A percentile compares a stretch with the other conserved stretches of the same genome.
These are phyloP conservation scores for Limnephilus rhombicus DNA, from an alignment of 2,888 invertebrate species.

Conservation along the genomic window DNA sequence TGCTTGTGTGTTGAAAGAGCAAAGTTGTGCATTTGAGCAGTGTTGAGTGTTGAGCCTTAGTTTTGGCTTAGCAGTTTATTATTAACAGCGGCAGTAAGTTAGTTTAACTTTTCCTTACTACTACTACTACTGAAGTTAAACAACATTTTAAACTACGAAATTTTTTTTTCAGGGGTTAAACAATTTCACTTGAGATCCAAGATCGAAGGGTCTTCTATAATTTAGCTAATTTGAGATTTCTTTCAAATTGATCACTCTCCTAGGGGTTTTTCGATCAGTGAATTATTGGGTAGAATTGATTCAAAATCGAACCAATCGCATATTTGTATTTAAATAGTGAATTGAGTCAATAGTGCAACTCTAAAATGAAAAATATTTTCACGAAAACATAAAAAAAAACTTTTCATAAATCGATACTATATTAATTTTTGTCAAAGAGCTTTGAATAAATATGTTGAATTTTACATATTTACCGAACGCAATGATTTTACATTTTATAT, in stretches of 20 bases:
- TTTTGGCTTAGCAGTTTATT: too few relatives aligned
- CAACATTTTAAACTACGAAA: too few relatives aligned
- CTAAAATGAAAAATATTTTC: background rate
- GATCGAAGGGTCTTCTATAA: background rate
- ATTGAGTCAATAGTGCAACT: background rate
- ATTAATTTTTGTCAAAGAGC: too few relatives aligned
- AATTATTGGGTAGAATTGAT: background rate
- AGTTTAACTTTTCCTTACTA: too few relatives aligned
- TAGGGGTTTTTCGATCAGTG: background rate
- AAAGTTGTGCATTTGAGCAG: too few relatives aligned
- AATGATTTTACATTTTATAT: too few relatives aligned
- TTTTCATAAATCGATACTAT: background rate
- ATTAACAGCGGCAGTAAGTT: too few relatives aligned
- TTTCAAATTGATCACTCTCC: background rate
- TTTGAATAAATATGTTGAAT: too few relatives aligned
- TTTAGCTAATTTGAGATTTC: background rate
- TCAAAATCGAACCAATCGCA: background rate
- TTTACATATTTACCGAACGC: too few relatives aligned
- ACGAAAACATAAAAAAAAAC: background rate
- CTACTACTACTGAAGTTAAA: too few relatives aligned
- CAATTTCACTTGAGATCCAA: background rate
- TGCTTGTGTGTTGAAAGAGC: too few relatives aligned
- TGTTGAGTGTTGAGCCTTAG: too few relatives aligned
- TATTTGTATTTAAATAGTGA: background rate
- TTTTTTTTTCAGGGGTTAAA: background rate